These are phyloP conservation scores for Elachura formosa DNA, from an alignment of 2,113 vertebrate species.

Conservation along the genomic window DNA sequence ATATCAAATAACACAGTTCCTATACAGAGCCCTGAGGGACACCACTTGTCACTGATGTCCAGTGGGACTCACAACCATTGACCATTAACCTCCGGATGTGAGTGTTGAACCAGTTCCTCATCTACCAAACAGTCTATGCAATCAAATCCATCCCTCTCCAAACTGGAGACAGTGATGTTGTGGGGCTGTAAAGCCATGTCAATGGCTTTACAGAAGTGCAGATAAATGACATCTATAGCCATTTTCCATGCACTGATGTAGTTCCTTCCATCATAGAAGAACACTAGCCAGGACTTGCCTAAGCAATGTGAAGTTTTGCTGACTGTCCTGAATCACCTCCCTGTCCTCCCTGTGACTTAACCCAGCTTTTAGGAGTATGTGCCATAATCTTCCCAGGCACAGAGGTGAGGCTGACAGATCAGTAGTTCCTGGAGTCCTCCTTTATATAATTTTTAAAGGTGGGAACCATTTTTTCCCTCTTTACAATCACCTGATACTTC, in stretches of 20 bases:
- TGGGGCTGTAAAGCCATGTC: background rate
- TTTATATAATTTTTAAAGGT: background rate
- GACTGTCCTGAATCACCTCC: background rate
- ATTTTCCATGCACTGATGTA: background rate
- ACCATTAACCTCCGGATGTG: background rate
- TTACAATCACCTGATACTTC: background rate
- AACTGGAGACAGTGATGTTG: background rate
- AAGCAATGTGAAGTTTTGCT: background rate
- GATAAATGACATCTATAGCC: background rate
- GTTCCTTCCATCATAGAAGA: background rate
- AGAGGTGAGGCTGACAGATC: background rate
- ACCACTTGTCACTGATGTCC: background rate
- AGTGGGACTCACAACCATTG: background rate
- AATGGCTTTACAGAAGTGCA: background rate
- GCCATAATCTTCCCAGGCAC: background rate
- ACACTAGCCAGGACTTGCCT: background rate
- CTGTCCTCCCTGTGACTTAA: background rate
- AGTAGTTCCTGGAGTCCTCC: background rate
- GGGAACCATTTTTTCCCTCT: background rate
- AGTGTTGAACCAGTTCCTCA: background rate
- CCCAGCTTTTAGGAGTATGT: background rate
- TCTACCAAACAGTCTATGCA: background rate
- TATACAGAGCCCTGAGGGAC: background rate
- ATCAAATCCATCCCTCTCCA: background rate
- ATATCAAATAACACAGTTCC: background rate